Conservation (phyloP, 2,113 vertebrate genomes). For the Tachysurus fulvidraco region DNA sequence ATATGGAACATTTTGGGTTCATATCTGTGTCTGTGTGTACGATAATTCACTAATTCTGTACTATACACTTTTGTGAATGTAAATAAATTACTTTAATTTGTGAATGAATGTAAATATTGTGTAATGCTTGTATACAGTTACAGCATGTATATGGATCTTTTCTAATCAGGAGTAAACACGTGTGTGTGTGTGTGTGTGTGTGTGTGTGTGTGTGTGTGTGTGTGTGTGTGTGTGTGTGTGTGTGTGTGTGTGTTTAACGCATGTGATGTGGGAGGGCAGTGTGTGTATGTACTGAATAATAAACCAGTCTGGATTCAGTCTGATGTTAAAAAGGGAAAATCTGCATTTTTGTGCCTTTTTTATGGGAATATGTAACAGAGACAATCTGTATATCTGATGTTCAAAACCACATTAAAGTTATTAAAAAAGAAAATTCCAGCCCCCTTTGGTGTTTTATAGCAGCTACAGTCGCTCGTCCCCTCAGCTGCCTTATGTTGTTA, state of each 20-base stretch:
- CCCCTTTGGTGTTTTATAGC: neutral
- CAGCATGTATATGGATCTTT: constrained; percentile 76
- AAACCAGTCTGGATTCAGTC: constrained; percentile 86
- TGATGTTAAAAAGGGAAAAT: constrained; percentile 73
- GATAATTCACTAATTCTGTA: constrained; percentile 47
- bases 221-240: constrained; percentile 65
- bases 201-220: too few relatives aligned
- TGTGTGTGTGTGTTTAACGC: constrained; percentile 71
- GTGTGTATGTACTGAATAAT: constrained; percentile 75
- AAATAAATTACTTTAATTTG: too few relatives aligned
- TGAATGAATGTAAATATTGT: constrained; percentile 80
- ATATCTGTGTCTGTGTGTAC: constrained; percentile 57
- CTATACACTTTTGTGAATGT: constrained; percentile 40
- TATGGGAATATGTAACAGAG: constrained; percentile 93
- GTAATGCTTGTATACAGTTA: constrained; percentile 85
- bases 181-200: constrained; percentile 64
- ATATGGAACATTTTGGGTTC: constrained; percentile 10
- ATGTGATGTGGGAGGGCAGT: constrained; percentile 77
- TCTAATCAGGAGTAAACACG: constrained; percentile 64
- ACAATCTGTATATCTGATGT: constrained; percentile 95
- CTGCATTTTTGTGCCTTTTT: constrained; percentile 97
- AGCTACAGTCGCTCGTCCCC: neutral
- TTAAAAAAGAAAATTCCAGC: constrained; percentile 50
- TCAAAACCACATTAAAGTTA: constrained; percentile 89
- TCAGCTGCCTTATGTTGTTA: neutral